These are phyloP conservation scores for Aphelenchoides bicaudatus DNA, from an alignment of 2,888 invertebrate species.

Conservation along the genomic window DNA sequence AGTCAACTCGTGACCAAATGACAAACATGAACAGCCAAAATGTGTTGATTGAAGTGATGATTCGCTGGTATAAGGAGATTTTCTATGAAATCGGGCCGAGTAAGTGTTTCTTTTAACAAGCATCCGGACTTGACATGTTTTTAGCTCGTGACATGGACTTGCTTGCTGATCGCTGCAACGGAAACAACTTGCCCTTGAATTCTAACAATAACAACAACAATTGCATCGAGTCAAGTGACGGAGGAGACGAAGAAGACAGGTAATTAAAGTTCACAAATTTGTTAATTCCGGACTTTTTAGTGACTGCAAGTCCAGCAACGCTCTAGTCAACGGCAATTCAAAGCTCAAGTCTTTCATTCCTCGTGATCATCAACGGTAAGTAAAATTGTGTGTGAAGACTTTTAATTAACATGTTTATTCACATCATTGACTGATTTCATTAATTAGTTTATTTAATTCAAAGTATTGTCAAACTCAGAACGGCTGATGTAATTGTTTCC, in stretches of 20 bases:
- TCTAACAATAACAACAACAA: background rate
- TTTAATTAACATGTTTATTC: no score
- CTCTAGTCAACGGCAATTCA: no score
- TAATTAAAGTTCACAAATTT: background rate
- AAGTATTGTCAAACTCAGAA: no score
- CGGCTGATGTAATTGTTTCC: no score
- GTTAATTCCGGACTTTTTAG: no score
- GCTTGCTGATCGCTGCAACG: background rate
- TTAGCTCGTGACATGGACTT: background rate
- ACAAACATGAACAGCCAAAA: conserved; percentile 12
- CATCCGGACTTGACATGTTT: no score
- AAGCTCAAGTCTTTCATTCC: no score
- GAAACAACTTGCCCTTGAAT: background rate
- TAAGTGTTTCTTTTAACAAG: background rate
- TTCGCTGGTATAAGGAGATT: conserved; percentile 8
- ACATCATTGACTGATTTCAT: no score
- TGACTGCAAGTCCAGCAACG: conserved; percentile 9
- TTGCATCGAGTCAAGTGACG: background rate
- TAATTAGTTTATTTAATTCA: no score
- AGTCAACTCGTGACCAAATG: conserved; percentile 8
- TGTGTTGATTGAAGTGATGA: conserved; percentile 2
- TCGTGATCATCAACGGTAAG: no score
- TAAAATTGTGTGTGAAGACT: no score
- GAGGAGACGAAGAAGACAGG: background rate
- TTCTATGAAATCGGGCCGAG: conserved; percentile 3